Evolutionary conservation across 1,140 invertebrate species (phyloP), one percentile per base, ranked within the genome.

Genomic region (Zaprionus nigranus): DNA sequence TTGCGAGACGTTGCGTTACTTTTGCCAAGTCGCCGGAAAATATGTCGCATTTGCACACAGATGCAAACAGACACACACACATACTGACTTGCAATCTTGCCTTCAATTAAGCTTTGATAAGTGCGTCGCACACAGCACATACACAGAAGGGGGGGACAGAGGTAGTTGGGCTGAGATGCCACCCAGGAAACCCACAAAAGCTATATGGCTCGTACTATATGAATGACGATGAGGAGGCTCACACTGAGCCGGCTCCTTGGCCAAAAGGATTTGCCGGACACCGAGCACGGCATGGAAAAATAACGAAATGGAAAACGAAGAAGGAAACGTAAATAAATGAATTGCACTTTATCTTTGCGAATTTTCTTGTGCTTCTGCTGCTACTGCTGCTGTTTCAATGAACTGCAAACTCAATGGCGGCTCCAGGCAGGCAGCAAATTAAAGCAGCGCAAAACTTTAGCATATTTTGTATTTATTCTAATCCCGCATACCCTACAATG

Each of bases 71-170:
- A 51, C 11, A 51, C 46, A 51, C 46, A 51, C 46, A 51, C 46
- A 51, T 3, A 51, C 3, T 22, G 73, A 81, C 78, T 78, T 87
- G 85, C 84, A 88, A 86, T 92, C 81, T 91, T 91, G 90, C 83
- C 90, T 92, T 92, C 90, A 92, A 92, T 92, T 92, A 92, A 92
- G 90, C 90, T 91, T 92, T 92, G 91, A 92, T 84, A 91, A 92
- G 90, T 92, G 90, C 90, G 91, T 75, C 82, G 83, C 81, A 91
- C 62, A 80, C 81, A 57, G 54, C 72, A 51, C 38, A n/a, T n/a
- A 61, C 63, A 36, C 9, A 65, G 34, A 61, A 28, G n/a, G 56
- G 67, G 30, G 9, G 15, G 64, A 26, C 13, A 15, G 34, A 34
- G 30, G 30, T 3, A 58, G 56, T 7, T 17, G 34, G 30, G n/a